Base-by-base conservation (phyloP, 2,113 vertebrate species). In the Halichoerus grypus region DNA sequence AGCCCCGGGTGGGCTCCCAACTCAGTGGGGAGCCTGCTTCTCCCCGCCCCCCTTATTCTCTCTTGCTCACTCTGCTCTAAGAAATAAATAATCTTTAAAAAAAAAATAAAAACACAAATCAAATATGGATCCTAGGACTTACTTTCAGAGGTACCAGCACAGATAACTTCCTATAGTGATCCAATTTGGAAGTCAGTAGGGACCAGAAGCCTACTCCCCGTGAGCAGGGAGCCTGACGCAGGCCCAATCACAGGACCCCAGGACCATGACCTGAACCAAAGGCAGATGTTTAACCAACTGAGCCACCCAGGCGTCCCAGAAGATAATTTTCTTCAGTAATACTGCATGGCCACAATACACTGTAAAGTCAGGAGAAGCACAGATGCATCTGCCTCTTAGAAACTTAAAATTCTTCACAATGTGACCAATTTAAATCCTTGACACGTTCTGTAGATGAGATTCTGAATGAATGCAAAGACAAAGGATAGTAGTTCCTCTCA, bases 151-250 rank as follows among this genome's bases (percentile, higher is more conserved):
- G 98, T 99, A 98, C 98, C 95, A 98, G 98, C 98, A 98, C 88
- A 98, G 99, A 98, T 99, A 99, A 99, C 99, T 99, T 98, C 98
- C 98, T 98, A 98, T 94, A 97, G 97, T 99, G 99, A 99, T 99
- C 98, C 98, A 98, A 99, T 99, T 99, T 99, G 98, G 97, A 99
- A 99, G 99, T 99, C 99, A 99, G 98, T 95, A 97, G 99, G 99
- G 99, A 99, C 98, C 98, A 97, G 97, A 63, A 63, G 61, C 24
- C 24, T 26, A 5, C 12, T 28, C 26, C 24, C 61, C 61, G 26
- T 14, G 61, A 28, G 61, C 61, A 11, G 26, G 26, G 61, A 63
- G 61, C 26, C 61, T 4, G 6, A 63, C 13, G 61, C 11, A 28
- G 61, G 61, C 61, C 4, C 0, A 26, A 63, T 63, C 61, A 26